Evolutionary conservation across 1,140 invertebrate species (phyloP), one percentile per base, ranked within the genome.

Genomic region (Drosophila ohnishii): DNA sequence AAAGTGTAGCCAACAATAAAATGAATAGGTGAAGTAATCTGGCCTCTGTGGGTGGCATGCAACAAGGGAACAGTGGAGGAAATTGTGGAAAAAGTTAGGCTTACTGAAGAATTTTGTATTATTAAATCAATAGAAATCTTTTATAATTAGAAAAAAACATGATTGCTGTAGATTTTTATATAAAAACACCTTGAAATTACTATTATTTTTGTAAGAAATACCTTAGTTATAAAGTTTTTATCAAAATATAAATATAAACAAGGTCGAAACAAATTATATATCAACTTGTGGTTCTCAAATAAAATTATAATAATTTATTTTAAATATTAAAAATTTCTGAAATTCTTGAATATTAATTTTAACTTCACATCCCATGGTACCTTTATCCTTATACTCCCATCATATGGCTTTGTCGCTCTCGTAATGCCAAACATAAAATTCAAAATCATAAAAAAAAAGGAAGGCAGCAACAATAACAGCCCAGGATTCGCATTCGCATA

Each of bases 401-500:
- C 13, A 59, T 47, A 55, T 55, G 53, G 53, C 35, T 60, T 80
- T 60, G 64, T 35, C 51, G 25, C 42, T 69, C n/a, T 37, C 25
- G 57, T 70, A 57, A 51, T 76, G 59, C 69, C 50, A 47, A 48
- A 73, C 71, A 83, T 83, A 87, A 83, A 76, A 83, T 50, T 60
- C 58, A 63, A 88, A 87, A 83, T 88, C 84, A 76, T 88, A 88
- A 79, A 87, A 85, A 85, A 78, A 83, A 88, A 56, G 44, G 35
- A 45, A 28, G 19, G 64, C 48, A 87, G 78, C 64, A 75, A 80
- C 63, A 86, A 75, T 74, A 85, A 85, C 72, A 75, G 55, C 37
- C 71, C 75, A 80, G 75, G 70, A 69, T 60, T 62, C 39, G 63
- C 60, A 58, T 79, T 80, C 80, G 66, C 83, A 86, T 86, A 86